A percentile compares a stretch with the other conserved stretches of the same genome.
These are phyloP conservation scores for Holothuria scabra DNA, from an alignment of 53 echinoderm and acorn worm genomes.

Conservation along the genomic window DNA sequence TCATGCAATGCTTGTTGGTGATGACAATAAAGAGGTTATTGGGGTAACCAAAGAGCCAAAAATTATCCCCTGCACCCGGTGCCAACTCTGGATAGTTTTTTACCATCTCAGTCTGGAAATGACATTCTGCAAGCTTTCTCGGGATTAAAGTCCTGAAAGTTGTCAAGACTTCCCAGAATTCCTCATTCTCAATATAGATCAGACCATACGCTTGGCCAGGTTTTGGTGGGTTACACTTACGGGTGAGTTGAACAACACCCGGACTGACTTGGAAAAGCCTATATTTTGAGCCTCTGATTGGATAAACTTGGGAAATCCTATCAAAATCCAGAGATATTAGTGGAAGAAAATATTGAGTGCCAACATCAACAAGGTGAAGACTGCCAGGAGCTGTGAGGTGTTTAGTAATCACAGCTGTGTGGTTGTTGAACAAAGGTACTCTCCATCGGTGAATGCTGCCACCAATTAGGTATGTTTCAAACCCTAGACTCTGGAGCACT, in stretches of 20 bases:
- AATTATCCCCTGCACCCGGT: too few species aligned
- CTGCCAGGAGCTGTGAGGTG: neutral
- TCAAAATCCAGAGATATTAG: neutral
- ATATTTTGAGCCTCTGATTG: neutral
- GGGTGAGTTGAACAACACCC: slow-evolving; percentile 7
- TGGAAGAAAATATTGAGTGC: neutral
- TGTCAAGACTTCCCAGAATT: slow-evolving; percentile 10
- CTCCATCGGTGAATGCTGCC: neutral
- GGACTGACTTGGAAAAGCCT: slow-evolving; percentile 13
- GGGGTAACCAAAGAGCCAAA: neutral
- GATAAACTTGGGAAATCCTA: neutral
- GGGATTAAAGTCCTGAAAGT: neutral
- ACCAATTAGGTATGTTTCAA: slow-evolving; percentile 12
- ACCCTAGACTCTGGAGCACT: slow-evolving; percentile 16
- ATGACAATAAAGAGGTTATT: neutral
- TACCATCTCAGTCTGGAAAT: neutral
- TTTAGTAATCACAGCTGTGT: neutral
- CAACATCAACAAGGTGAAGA: slow-evolving; percentile 16
- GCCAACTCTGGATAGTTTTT: neutral
- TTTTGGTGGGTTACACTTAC: neutral
- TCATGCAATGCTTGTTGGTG: neutral
- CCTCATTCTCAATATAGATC: slow-evolving; percentile 2
- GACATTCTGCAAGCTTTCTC: neutral
- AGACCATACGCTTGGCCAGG: neutral
- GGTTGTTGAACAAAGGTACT: neutral